Evolutionary conservation across 2,113 vertebrate species (phyloP).

Genomic region (Dendrocopos noguchii): DNA sequence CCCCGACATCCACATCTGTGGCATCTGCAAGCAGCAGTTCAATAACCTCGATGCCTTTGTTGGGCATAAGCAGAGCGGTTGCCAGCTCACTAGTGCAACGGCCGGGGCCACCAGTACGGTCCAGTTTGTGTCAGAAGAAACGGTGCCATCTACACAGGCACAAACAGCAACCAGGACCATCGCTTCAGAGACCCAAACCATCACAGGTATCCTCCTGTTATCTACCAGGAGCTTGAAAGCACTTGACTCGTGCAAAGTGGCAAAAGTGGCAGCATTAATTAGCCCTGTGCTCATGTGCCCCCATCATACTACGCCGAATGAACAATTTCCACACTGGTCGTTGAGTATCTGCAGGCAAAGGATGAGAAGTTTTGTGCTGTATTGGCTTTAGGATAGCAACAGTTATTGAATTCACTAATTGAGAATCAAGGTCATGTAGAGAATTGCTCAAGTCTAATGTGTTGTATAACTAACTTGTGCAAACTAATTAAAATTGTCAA

Average conservation of each 20-base stretch:
- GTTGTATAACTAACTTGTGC: neutral
- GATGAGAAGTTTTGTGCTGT: neutral
- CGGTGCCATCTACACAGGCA: conserved; percentile 57
- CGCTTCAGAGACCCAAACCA: conserved; percentile 81
- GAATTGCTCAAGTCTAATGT: neutral
- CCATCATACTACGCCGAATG: neutral
- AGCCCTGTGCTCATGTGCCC: neutral
- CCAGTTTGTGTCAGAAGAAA: conserved; percentile 80
- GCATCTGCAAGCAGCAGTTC: conserved; percentile 96
- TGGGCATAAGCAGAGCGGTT: conserved; percentile 92
- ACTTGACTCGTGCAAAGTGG: accelerated
- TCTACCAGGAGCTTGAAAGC: neutral
- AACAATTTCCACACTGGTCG: accelerated
- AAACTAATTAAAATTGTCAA: neutral
- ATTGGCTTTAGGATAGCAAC: neutral
- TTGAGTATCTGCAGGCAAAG: accelerated
- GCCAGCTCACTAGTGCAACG: conserved; percentile 78
- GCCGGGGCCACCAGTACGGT: conserved; percentile 69
- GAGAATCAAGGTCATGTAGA: neutral
- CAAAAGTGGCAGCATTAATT: accelerated
- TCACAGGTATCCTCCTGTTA: conserved; percentile 76
- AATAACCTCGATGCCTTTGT: conserved; percentile 92
- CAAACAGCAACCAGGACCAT: conserved; percentile 71
- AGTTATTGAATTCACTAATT: neutral
- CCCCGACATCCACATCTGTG: conserved; percentile 96